Conservation (phyloP, 2,797 vertebrate species). For the Delichon dasypus region DNA sequence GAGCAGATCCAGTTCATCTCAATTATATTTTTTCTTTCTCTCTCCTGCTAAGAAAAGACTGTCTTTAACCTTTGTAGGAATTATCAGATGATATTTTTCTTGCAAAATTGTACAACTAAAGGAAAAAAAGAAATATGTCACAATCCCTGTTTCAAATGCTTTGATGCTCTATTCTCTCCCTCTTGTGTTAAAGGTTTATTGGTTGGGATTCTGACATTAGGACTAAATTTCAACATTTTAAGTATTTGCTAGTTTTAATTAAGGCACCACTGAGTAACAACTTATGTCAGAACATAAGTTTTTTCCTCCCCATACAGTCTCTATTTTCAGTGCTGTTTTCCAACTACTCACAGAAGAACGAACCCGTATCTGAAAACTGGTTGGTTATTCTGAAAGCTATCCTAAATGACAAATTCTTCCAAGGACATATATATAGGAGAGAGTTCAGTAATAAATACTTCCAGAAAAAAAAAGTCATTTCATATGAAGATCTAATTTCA, state of each 20-base stretch:
- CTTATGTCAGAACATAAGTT: neutral
- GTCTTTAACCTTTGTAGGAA: neutral
- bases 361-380: neutral
- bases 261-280: neutral
- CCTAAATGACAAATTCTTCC: neutral
- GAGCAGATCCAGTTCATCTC: neutral
- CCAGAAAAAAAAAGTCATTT: neutral
- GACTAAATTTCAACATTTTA: neutral
- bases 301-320: fast-evolving
- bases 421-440: neutral
- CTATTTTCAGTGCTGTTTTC: neutral
- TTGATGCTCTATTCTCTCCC: neutral
- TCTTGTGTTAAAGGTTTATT: neutral
- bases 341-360: neutral
- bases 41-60: neutral
- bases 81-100: neutral
- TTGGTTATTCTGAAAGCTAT: neutral
- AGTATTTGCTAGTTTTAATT: neutral
- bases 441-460: neutral
- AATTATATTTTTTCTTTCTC: neutral
- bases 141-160: neutral
- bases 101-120: neutral
- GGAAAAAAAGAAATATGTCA: neutral
- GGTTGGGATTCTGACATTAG: neutral
- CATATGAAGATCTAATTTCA: neutral